Conservation (phyloP, 2,113 vertebrate species). For the Acrocephalus kingi region DNA sequence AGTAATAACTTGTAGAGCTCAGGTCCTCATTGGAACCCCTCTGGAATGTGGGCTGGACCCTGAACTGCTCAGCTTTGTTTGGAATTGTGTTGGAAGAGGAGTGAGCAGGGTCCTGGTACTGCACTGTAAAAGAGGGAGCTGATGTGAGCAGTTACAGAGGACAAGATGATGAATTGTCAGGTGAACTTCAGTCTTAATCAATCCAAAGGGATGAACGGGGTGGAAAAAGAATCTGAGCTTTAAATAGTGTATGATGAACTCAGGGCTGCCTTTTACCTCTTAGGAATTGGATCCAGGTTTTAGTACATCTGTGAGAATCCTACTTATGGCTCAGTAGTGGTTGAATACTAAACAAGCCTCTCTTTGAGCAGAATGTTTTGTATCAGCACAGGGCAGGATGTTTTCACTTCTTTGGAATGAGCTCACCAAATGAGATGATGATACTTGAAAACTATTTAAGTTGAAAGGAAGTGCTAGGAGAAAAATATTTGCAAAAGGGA, state of each 20-base stretch:
- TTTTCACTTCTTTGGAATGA: background rate
- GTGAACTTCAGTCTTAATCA: background rate
- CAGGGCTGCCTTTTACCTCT: background rate
- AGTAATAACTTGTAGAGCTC: background rate
- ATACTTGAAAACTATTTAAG: background rate
- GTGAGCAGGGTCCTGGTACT: fast-evolving
- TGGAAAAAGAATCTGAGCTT: background rate
- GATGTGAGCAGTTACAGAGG: background rate
- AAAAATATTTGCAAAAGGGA: background rate
- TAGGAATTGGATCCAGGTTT: background rate
- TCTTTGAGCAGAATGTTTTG: background rate
- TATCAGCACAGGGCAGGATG: background rate
- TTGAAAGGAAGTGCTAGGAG: background rate
- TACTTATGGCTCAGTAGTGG: background rate
- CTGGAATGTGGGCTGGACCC: background rate
- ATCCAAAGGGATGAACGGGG: background rate
- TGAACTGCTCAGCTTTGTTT: background rate
- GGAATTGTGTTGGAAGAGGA: background rate
- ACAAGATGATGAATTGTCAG: background rate
- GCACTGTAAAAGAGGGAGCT: background rate
- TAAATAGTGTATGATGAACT: background rate
- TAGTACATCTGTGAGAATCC: background rate
- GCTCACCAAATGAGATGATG: background rate
- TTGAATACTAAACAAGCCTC: background rate
- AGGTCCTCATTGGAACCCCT: background rate